These are phyloP conservation scores for Hydrotaea cyrtoneurina DNA, from an alignment of 2,888 invertebrate species.

Conservation along the genomic window DNA sequence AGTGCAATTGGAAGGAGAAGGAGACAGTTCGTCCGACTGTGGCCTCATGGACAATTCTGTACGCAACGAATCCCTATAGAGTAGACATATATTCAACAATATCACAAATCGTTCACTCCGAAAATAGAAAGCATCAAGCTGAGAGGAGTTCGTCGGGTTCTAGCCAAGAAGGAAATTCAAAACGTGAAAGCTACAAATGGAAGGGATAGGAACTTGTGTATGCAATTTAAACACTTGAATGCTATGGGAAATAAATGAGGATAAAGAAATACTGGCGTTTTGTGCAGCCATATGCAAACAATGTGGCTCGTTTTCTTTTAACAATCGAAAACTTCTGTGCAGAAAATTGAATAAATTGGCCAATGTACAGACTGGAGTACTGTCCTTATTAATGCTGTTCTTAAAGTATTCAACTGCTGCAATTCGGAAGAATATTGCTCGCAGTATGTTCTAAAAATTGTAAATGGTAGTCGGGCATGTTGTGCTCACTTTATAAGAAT, in stretches of 20 bases:
- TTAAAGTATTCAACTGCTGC: constrained; percentile 17
- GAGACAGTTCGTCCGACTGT: too few species aligned
- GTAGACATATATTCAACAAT: neutral
- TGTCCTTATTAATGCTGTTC: constrained; percentile 11
- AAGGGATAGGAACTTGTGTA: neutral
- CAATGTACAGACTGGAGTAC: constrained; percentile 29
- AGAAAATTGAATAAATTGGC: constrained; percentile 33
- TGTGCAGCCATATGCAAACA: constrained; percentile 22
- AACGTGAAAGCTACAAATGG: constrained; percentile 23
- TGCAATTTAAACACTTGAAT: neutral
- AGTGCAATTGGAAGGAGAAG: too few species aligned
- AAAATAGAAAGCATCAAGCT: neutral
- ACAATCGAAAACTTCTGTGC: constrained; percentile 10
- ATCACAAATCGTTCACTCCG: neutral
- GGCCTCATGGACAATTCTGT: too few species aligned
- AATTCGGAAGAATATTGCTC: neutral
- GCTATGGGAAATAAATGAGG: neutral
- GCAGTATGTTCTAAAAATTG: too few species aligned
- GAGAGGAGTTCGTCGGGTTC: neutral
- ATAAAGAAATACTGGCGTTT: constrained; percentile 24
- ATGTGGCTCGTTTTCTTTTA: constrained; percentile 3
- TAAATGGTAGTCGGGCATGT: constrained; percentile 4
- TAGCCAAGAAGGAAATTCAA: constrained; percentile 1
- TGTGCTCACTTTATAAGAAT: constrained; percentile 36
- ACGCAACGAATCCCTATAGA: too few species aligned